phyloP scores from a whole-genome alignment of 30 jellyfish, hydroid and myxozoan genomes.

The Aurelia sp. region DNA sequence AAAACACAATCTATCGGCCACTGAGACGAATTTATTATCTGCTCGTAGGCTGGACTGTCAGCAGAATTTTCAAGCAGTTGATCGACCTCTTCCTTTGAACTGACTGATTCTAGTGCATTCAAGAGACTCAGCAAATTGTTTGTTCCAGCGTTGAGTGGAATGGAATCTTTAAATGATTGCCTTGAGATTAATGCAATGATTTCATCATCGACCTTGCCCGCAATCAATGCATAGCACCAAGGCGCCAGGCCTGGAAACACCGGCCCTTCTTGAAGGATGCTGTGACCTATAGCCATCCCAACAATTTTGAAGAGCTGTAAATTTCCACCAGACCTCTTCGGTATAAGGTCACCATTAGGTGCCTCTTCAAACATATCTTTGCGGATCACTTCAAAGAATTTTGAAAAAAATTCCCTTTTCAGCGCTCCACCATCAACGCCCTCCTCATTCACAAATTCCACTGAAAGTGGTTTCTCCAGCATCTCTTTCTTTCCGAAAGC shows the following conservation, averaged over 20 bases:
- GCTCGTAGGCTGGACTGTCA: constrained; percentile 71
- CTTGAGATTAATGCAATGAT: background rate
- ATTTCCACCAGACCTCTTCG: constrained; percentile 77
- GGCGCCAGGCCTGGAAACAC: constrained; percentile 1
- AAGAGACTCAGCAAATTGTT: constrained; percentile 13
- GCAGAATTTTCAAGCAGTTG: constrained; percentile 18
- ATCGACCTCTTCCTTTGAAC: constrained; percentile 25
- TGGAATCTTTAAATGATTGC: background rate
- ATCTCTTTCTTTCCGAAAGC: constrained; percentile 19
- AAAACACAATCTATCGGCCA: constrained; percentile 29
- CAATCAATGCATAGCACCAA: constrained; percentile 32
- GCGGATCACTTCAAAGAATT: constrained; percentile 34
- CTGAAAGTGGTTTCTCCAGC: background rate
- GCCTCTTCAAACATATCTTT: constrained; percentile 36
- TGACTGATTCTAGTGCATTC: background rate
- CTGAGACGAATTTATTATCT: constrained; percentile 40
- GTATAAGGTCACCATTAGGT: constrained; percentile 41
- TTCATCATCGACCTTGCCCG: constrained; percentile 28
- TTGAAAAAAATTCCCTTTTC: constrained; percentile 22
- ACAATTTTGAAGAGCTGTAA: constrained; percentile 46
- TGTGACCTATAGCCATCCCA: constrained; percentile 68
- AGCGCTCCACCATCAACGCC: constrained; percentile 48
- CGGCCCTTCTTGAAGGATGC: constrained; percentile 64
- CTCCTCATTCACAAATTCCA: constrained; percentile 8
- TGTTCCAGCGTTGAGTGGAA: constrained; percentile 55